Conservation (phyloP, 2,797 vertebrate genomes). For the Uromys caudimaculatus region DNA sequence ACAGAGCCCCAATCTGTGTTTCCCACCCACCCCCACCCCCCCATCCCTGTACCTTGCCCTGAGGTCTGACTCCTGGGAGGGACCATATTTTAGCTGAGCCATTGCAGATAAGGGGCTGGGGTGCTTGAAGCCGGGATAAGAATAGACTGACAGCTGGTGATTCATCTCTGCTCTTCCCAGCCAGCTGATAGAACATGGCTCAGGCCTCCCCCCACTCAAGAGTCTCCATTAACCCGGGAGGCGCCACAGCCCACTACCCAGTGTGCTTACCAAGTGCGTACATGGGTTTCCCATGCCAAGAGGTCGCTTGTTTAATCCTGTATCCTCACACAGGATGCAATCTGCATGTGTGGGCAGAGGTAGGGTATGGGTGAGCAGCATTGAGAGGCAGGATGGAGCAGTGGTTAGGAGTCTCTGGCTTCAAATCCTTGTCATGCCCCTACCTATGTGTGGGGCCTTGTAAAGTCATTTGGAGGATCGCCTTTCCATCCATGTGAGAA, state of each 20-base stretch:
- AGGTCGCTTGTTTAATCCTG: neutral
- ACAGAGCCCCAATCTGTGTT: neutral
- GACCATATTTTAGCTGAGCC: neutral
- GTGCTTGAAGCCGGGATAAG: slow-evolving; percentile 49
- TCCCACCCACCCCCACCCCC: neutral
- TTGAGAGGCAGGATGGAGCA: neutral
- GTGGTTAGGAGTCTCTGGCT: neutral
- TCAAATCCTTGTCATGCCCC: neutral
- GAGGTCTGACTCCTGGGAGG: neutral
- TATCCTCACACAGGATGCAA: neutral
- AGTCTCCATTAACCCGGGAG: neutral
- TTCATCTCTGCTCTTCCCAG: neutral
- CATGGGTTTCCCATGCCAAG: neutral
- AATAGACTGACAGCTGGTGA: slow-evolving; percentile 46
- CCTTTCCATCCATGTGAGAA: neutral
- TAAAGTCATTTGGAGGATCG: neutral
- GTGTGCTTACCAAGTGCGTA: neutral
- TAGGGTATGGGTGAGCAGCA: accelerated
- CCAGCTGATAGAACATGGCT: neutral
- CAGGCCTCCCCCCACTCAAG: neutral
- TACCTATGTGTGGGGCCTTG: neutral
- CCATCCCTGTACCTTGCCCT: neutral
- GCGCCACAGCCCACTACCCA: neutral
- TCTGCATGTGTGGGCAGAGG: neutral
- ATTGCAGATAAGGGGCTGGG: slow-evolving; percentile 42